Evolutionary conservation across 2,797 vertebrate genomes (phyloP).

Genomic region (Rhincodon typus): DNA sequence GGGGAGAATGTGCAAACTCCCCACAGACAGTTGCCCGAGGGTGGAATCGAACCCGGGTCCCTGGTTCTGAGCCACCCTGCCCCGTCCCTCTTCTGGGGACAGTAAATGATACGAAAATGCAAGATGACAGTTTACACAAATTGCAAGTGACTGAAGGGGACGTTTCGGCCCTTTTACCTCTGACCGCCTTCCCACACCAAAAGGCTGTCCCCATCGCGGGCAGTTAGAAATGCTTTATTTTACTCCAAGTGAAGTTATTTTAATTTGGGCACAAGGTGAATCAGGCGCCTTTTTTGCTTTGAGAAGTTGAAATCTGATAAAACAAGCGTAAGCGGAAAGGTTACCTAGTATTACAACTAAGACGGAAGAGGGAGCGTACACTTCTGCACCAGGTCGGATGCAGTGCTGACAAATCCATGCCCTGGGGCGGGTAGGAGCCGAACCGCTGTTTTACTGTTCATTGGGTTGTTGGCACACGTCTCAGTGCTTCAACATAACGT

Average conservation of each 20-base stretch:
- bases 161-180: neutral
- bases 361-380: neutral
- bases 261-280: neutral
- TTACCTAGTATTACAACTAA: neutral
- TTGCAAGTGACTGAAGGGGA: neutral
- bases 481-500: neutral
- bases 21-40: too few relatives aligned
- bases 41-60: too few relatives aligned
- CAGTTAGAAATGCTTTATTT: neutral
- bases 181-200: neutral
- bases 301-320: neutral
- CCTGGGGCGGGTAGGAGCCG: neutral
- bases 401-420: neutral
- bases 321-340: neutral
- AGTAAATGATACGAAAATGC: neutral
- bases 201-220: neutral
- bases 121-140: neutral
- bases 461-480: neutral
- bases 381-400: neutral
- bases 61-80: neutral
- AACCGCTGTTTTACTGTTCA: neutral
- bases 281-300: neutral
- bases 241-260: neutral
- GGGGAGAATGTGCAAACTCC: too few relatives aligned
- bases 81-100: neutral